Conservation (phyloP, 1,140 invertebrate species). For the Psilanteris sp. region DNA sequence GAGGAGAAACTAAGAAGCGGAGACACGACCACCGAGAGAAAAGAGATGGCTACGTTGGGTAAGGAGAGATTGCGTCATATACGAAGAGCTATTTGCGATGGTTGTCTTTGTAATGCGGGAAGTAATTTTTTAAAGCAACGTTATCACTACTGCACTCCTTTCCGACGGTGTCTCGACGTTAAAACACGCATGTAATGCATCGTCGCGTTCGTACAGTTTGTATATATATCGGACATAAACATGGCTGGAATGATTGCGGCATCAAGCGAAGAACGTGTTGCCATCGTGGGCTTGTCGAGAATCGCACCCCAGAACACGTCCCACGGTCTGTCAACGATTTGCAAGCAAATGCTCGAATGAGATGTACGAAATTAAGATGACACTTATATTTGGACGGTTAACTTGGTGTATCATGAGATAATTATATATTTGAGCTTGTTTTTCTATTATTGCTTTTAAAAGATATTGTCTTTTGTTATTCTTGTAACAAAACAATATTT, state of each 20-base stretch:
- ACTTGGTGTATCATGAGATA: too few species aligned
- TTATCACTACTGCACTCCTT: slow-evolving; percentile 25
- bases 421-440: too few species aligned
- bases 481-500: too few species aligned
- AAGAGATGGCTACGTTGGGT: slow-evolving; percentile 18
- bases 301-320: slow-evolving; percentile 15
- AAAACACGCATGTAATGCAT: slow-evolving; percentile 32
- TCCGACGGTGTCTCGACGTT: slow-evolving; percentile 4
- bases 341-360: slow-evolving; percentile 6
- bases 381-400: too few species aligned
- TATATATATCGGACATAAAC: slow-evolving; percentile 11
- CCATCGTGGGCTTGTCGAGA: slow-evolving; percentile 12
- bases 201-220: slow-evolving; percentile 3
- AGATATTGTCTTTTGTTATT: too few species aligned
- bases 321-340: slow-evolving; percentile 18
- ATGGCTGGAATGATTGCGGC: slow-evolving; percentile 44
- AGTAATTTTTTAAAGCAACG: slow-evolving; percentile 47
- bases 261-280: slow-evolving; percentile 10
- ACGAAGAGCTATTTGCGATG: slow-evolving; percentile 23
- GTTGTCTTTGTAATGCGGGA: slow-evolving; percentile 39
- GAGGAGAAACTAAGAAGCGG: slow-evolving; percentile 35
- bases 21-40: slow-evolving; percentile 5
- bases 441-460: too few species aligned
- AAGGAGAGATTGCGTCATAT: slow-evolving; percentile 35
- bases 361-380: slow-evolving; percentile 19